Percentiles rank a stretch among this genome's conserved stretches.
phyloP scores from a whole-genome alignment of 2,113 vertebrate genomes.

The Grantiella picta region DNA sequence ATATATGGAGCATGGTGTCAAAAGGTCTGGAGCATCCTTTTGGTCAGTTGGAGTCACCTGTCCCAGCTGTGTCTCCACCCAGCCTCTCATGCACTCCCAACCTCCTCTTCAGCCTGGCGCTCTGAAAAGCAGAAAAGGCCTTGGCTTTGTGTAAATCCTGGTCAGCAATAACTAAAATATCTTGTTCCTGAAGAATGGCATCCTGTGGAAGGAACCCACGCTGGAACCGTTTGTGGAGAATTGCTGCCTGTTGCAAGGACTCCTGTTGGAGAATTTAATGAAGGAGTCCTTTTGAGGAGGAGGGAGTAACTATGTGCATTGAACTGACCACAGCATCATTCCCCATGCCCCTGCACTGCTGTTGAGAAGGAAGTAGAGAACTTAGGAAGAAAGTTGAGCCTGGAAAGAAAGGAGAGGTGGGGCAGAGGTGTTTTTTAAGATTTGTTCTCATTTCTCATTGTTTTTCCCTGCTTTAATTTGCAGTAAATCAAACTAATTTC shows the following conservation, averaged over 20 bases:
- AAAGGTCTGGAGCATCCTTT: not conserved
- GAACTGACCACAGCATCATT: not conserved
- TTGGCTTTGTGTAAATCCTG: not conserved
- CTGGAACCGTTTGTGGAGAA: not conserved
- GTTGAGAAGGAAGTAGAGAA: not conserved
- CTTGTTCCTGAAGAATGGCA: not conserved
- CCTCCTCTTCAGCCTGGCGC: rapidly evolving
- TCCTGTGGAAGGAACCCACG: not conserved
- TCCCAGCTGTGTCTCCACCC: not conserved
- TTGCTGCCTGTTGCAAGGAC: not conserved
- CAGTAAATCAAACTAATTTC: not conserved
- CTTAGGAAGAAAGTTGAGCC: not conserved
- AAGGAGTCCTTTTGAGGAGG: not conserved
- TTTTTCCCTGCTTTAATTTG: not conserved
- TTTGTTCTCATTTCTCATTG: not conserved
- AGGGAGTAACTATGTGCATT: rapidly evolving
- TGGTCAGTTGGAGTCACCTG: not conserved
- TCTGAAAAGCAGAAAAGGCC: not conserved
- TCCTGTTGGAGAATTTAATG: not conserved
- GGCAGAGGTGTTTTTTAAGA: not conserved
- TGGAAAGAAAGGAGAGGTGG: not conserved
- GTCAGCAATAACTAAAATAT: not conserved
- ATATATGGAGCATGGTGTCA: too few relatives aligned
- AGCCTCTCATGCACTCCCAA: not conserved
- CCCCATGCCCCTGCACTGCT: not conserved